Percentiles rank a stretch among this genome's conserved stretches.
phyloP scores from a whole-genome alignment of 2,113 vertebrate genomes.

The Eulacestoma nigropectus region DNA sequence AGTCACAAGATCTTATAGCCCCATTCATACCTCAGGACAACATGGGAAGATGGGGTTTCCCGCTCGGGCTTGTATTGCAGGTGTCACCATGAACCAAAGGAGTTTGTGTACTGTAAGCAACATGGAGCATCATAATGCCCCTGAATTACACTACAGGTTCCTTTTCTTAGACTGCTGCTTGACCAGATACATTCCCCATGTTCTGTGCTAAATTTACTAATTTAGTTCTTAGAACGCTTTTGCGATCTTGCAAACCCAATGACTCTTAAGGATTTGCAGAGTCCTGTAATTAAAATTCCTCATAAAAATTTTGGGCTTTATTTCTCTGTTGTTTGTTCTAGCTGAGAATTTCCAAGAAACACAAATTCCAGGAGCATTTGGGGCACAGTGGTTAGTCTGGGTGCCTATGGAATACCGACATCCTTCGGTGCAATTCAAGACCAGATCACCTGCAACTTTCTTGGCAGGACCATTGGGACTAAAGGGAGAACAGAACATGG shows the following conservation, averaged over 20 bases:
- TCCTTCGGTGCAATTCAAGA: neutral
- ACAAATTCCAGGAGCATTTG: neutral
- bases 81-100: neutral
- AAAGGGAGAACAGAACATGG: neutral
- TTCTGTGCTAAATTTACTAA: neutral
- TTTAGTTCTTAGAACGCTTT: neutral
- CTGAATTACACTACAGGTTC: neutral
- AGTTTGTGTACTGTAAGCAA: neutral
- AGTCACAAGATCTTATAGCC: neutral
- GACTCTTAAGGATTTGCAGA: neutral
- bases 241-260: neutral
- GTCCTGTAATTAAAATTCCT: neutral
- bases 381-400: neutral
- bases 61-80: neutral
- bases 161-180: neutral
- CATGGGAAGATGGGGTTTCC: neutral
- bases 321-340: neutral
- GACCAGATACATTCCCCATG: neutral
- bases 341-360: neutral
- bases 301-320: neutral
- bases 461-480: neutral
- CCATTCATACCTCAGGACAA: neutral
- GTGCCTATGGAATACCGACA: accelerated
- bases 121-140: neutral
- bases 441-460: neutral